phyloP scores from a whole-genome alignment of 2,113 vertebrate species.

The Heterochromis multidens region DNA sequence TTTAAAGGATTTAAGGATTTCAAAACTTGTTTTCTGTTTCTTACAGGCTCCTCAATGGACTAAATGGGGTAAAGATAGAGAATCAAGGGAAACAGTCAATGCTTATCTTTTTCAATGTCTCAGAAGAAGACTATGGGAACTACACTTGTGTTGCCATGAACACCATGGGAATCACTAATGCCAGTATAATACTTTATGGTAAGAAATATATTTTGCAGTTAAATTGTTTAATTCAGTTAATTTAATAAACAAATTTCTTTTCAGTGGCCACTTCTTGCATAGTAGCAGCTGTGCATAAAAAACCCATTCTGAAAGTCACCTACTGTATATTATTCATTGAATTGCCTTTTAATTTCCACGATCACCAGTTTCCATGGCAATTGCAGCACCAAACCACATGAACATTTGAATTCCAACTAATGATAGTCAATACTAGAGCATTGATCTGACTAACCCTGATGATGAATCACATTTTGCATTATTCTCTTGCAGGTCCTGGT shows the following conservation, averaged over 20 bases:
- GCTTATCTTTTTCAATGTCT: conserved; percentile 96
- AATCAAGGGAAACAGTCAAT: conserved; percentile 91
- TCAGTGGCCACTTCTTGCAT: background rate
- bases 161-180: conserved; percentile 90
- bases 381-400: background rate
- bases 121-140: conserved; percentile 98
- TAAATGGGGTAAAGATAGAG: conserved; percentile 90
- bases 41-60: conserved; percentile 85
- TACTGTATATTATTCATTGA: background rate
- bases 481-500: conserved; percentile 81
- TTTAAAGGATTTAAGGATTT: background rate
- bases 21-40: background rate
- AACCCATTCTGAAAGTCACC: background rate
- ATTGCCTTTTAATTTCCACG: background rate
- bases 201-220: conserved; percentile 13
- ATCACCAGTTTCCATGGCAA: conserved; percentile 23
- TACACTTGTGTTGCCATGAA: conserved; percentile 96
- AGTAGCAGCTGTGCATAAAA: background rate
- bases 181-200: conserved; percentile 97
- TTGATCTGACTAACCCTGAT: background rate
- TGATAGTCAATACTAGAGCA: background rate
- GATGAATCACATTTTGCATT: background rate
- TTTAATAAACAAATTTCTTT: background rate
- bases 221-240: background rate
- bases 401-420: background rate